Evolutionary conservation across 2,113 vertebrate species (phyloP).

Genomic region (Oreochromis aureus): DNA sequence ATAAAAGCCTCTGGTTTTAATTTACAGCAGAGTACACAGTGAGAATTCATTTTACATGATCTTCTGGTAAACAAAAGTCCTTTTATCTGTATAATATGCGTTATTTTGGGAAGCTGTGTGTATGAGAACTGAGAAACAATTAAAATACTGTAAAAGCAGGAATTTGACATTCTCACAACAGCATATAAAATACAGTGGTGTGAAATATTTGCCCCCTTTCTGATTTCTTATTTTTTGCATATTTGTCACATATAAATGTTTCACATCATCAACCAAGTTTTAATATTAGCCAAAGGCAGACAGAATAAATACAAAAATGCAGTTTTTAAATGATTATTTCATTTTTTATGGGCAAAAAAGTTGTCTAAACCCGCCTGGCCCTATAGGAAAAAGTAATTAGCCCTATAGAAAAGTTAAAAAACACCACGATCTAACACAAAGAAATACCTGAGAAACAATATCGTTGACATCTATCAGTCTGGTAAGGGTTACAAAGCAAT

Average conservation of each 20-base stretch:
- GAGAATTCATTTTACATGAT: background rate
- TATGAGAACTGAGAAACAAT: background rate
- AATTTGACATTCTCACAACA: background rate
- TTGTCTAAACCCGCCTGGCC: background rate
- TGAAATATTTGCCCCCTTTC: background rate
- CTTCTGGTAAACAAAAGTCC: background rate
- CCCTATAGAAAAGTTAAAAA: background rate
- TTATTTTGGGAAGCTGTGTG: background rate
- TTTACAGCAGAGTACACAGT: background rate
- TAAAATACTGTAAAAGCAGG: background rate
- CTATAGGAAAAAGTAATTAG: background rate
- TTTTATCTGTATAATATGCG: background rate
- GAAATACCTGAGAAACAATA: background rate
- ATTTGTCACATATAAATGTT: background rate
- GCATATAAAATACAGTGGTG: background rate
- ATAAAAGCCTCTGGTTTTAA: constrained; percentile 9
- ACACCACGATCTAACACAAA: background rate
- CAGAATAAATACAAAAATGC: background rate
- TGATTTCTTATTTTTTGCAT: background rate
- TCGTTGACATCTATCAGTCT: background rate
- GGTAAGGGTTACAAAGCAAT: background rate
- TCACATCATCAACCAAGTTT: background rate
- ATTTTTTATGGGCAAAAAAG: background rate
- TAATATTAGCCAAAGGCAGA: background rate
- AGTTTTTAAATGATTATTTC: background rate